phyloP scores from a whole-genome alignment of 2,113 vertebrate genomes.

The Chauna torquata region DNA sequence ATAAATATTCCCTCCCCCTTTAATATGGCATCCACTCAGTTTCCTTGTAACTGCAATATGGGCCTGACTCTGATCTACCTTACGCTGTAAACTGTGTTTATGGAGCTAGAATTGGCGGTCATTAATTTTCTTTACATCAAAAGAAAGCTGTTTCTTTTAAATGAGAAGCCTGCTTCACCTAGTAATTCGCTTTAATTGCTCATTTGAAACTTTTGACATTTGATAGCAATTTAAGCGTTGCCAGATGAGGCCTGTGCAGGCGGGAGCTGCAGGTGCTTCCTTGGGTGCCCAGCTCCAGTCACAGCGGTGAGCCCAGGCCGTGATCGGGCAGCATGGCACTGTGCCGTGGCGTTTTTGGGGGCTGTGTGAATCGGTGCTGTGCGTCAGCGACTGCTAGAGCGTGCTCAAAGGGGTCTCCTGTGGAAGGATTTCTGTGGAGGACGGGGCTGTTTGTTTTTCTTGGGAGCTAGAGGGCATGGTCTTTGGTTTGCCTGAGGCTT shows the following conservation, averaged over 20 bases:
- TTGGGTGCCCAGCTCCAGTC: conserved; percentile 3
- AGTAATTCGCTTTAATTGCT: conserved; percentile 64
- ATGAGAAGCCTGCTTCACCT: conserved; percentile 60
- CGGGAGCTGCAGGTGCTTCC: conserved; percentile 46
- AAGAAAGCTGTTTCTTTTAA: conserved; percentile 56
- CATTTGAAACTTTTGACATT: conserved; percentile 64
- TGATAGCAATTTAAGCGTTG: conserved; percentile 56
- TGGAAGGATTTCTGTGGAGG: background rate
- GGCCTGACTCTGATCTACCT: conserved; percentile 48
- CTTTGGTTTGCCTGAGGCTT: background rate
- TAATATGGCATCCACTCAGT: background rate
- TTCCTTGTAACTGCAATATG: background rate
- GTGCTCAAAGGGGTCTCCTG: background rate
- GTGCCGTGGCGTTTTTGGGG: background rate
- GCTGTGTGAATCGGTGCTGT: background rate
- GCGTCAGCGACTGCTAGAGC: background rate
- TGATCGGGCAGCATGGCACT: accelerated
- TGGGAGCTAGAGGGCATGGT: background rate
- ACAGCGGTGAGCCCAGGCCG: background rate
- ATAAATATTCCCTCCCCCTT: background rate
- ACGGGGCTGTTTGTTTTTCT: background rate
- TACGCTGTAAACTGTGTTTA: conserved; percentile 41
- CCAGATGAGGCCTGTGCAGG: conserved; percentile 23
- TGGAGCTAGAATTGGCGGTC: conserved; percentile 50
- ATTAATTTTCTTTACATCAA: conserved; percentile 71